Evolutionary conservation across 2,113 vertebrate genomes (phyloP), one percentile per base, ranked within the genome.

Genomic region (Myodes glareolus): DNA sequence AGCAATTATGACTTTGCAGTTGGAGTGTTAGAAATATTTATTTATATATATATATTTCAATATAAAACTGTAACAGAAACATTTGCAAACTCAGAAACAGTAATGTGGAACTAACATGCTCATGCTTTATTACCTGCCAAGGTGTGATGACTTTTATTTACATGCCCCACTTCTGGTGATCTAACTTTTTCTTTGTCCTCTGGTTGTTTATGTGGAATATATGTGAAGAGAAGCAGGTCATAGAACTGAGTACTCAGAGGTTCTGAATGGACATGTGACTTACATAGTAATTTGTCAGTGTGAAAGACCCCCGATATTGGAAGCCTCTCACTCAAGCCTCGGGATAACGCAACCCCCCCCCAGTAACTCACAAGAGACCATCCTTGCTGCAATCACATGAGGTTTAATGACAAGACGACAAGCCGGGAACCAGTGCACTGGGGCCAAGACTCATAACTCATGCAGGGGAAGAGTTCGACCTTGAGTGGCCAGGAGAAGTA

Each of bases 1-100:
- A 68, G 11, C 61, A 81, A 68, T 94, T 82, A 94, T 85, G 25
- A 94, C 2, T 91, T 89, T 67, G 13, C 52, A 91, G 21, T 47
- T 86, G 17, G 13, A 81, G 27, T 36, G 36, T 89, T 63, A 39
- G 19, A 36, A 78, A 2, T 85, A 94, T 97, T 90, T 76, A 89
- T 89, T 94, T 96, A 77, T 45, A 6, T 96, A 77, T 27, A 36
- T 77, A 39, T 70, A 12, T 75, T 87, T 96, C 61, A 85, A 61
- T 72, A 39, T 81, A 87, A 91, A 77, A 63, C 73, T 23, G 27
- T 27, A 25, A 85, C 10, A 58, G 2, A 9, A 55, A 68, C 21
- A 84, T 29, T 36, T 4, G 21, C 11, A 90, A 21, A 14, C 1
- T 23, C 25, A 7, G 39, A 81, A 23, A 25, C 39, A 58, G 10